A percentile compares a stretch with the other conserved stretches of the same genome.
Evolutionary conservation across 2,113 vertebrate genomes (phyloP).

Genomic region (Perccottus glenii): DNA sequence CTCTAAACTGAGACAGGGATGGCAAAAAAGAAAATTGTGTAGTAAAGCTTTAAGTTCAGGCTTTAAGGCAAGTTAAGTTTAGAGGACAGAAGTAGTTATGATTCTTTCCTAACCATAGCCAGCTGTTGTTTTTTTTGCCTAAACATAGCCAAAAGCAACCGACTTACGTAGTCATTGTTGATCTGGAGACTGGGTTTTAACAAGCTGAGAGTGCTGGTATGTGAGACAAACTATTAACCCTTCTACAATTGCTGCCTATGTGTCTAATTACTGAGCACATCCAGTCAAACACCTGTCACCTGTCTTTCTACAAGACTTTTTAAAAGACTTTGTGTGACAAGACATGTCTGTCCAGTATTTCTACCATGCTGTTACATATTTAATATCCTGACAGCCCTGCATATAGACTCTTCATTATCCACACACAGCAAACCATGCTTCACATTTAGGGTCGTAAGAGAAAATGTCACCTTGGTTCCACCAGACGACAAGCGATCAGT

Average conservation of each 20-base stretch:
- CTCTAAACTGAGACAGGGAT: too few species aligned
- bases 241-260: conserved; percentile 8
- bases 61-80: too few species aligned
- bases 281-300: conserved; percentile 39
- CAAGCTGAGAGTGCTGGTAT: conserved; percentile 17
- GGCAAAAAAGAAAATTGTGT: too few species aligned
- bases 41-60: too few species aligned
- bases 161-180: too few species aligned
- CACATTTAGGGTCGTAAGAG: conserved; percentile 63
- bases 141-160: too few species aligned
- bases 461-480: conserved; percentile 75
- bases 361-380: conserved; percentile 72
- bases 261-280: conserved; percentile 25
- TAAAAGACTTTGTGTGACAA: conserved; percentile 46
- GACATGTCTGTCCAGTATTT: conserved; percentile 65
- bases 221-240: conserved; percentile 24
- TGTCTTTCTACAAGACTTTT: conserved; percentile 21
- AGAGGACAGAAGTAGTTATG: too few species aligned
- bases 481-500: conserved; percentile 66
- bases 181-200: too few species aligned
- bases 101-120: too few species aligned
- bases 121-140: too few species aligned
- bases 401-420: conserved; percentile 77
- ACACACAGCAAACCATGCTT: conserved; percentile 24
- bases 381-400: conserved; percentile 69